Base-by-base conservation (phyloP, 2,113 vertebrate genomes). In the Poeciliopsis retropinna region DNA sequence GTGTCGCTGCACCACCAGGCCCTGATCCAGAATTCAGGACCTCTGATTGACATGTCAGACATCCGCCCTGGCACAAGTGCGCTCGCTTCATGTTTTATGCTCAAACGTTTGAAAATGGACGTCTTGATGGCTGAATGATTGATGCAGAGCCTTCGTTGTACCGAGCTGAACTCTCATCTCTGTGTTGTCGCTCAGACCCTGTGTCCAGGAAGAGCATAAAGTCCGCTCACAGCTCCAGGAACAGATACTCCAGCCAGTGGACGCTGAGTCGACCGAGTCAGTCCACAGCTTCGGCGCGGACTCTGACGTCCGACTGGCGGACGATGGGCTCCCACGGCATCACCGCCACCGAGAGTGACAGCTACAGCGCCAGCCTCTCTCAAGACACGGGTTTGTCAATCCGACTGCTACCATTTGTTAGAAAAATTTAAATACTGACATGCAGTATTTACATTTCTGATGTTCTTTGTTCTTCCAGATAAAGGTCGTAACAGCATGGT, bases 401-500 rank as follows among this genome's bases (percentile, higher is more conserved):
- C 13, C 22, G 17, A 19, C 4, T 19, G 60, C 13, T 34, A 22
- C 17, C 6, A 25, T 39, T 28, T 31, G 31, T 31, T 37, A 11
- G 17, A 76, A 51, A 31, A 13, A 11, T 1, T 1, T 0, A 5
- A 11, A 22, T 13, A 15, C 12, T 7, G 12, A 17, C 4, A 14
- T 34, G 25, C 22, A 28, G 3, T 7, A 41, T 22, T 22, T 64
- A 15, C 0, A 31, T 63, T 19, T 39, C 12, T 60, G 25, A 76
- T 31, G 30, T 12, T 0, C 2, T 60, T 34, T 61, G 0, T 69
- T 34, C 75, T 79, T 82, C 7, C 86, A 91, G 98, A 99, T 90
- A 99, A 99, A 92, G 98, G 98, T 0, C 94, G 98, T 14, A 99
- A 99, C 95, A 99, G 98, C 94, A 99, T 99, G 98, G 98, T 99